phyloP scores from a whole-genome alignment of 2,113 vertebrate species.

The Psammodynastes pulverulentus region DNA sequence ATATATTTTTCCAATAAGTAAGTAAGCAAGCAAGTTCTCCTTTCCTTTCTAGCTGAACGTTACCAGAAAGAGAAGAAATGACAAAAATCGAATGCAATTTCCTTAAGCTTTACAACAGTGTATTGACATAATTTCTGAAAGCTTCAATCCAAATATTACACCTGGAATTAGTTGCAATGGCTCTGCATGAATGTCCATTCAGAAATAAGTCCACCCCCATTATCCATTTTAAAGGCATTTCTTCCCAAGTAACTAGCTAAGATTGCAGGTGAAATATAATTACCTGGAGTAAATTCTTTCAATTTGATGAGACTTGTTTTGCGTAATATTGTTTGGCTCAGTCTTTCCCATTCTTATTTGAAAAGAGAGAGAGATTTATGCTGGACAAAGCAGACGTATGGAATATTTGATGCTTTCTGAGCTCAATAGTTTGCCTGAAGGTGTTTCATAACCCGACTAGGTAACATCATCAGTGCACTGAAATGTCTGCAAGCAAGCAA shows the following conservation, averaged over 20 bases:
- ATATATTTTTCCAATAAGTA: background rate
- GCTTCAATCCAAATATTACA: background rate
- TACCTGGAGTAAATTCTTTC: background rate
- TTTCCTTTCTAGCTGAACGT: background rate
- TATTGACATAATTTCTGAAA: background rate
- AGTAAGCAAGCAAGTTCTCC: background rate
- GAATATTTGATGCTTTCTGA: background rate
- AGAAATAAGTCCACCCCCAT: background rate
- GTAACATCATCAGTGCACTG: background rate
- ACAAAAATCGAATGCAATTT: background rate
- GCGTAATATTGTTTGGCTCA: background rate
- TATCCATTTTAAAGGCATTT: background rate
- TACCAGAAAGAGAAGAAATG: background rate
- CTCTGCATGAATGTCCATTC: background rate
- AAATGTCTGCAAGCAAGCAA: background rate
- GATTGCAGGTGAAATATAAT: background rate
- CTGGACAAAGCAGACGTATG: background rate
- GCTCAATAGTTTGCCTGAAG: background rate
- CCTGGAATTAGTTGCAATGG: background rate
- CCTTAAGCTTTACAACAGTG: background rate
- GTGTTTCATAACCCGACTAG: background rate
- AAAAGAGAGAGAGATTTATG: background rate
- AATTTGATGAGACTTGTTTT: background rate
- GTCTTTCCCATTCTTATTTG: background rate
- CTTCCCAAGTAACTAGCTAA: too few species aligned